phyloP scores from a whole-genome alignment of 1,140 invertebrate species.

The Bicyclus anynana region DNA sequence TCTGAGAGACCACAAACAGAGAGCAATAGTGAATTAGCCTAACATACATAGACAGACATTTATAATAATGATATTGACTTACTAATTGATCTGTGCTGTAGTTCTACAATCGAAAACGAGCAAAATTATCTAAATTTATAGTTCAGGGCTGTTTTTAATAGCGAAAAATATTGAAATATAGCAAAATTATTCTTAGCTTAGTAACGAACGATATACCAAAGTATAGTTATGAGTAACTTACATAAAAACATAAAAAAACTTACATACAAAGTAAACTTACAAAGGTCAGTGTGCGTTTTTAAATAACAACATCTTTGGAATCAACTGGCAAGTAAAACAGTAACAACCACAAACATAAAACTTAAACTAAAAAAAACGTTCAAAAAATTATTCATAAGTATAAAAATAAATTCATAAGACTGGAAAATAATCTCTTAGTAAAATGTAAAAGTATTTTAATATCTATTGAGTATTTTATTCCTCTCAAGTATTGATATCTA shows the following conservation, averaged over 20 bases:
- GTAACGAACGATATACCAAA: background rate
- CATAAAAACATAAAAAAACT: background rate
- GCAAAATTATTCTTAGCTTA: too few species aligned
- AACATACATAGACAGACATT: background rate
- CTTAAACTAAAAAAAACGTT: conserved; percentile 10
- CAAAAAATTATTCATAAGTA: conserved; percentile 5
- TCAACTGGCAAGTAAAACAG: conserved; percentile 31
- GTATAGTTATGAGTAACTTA: too few species aligned
- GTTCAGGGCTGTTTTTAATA: background rate
- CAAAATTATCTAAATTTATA: background rate
- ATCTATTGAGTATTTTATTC: conserved; percentile 29
- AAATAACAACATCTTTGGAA: conserved; percentile 27
- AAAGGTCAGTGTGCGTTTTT: conserved; percentile 11
- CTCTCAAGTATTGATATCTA: conserved; percentile 9
- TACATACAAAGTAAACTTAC: conserved; percentile 3
- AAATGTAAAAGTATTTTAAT: conserved; percentile 5
- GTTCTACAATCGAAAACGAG: background rate
- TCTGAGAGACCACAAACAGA: background rate
- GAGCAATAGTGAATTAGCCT: background rate
- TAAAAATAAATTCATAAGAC: conserved; percentile 28
- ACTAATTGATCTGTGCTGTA: conserved; percentile 5
- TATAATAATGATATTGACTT: background rate
- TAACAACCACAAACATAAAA: conserved; percentile 18
- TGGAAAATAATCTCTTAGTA: conserved; percentile 11
- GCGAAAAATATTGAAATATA: too few species aligned